phyloP scores from a whole-genome alignment of 1,140 invertebrate species.

The Cotesia typhae region DNA sequence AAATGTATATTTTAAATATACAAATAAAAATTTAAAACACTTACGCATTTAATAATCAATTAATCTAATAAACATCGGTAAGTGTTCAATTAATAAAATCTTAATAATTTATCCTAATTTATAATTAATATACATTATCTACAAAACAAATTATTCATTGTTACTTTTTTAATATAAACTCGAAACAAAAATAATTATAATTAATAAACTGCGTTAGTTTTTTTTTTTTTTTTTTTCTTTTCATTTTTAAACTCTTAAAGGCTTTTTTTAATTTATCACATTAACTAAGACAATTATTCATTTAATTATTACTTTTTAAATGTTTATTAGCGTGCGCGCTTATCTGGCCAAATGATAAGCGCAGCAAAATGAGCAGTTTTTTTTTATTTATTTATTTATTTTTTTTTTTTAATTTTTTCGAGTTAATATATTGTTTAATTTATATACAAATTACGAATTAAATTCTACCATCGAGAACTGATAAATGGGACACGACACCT shows the following conservation, averaged over 20 bases:
- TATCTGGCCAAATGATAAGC: conserved; percentile 48
- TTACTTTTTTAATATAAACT: conserved; percentile 51
- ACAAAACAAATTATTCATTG: conserved; percentile 52
- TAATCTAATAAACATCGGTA: conserved; percentile 42
- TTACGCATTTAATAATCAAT: conserved; percentile 42
- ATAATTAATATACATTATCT: conserved; percentile 59
- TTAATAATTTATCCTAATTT: conserved; percentile 41
- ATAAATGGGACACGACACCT: too few species aligned
- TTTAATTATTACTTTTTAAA: conserved; percentile 44
- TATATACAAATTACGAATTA: too few species aligned
- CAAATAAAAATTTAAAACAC: conserved; percentile 35
- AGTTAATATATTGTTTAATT: neutral
- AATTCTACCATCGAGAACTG: too few species aligned
- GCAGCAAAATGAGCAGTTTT: conserved; percentile 50
- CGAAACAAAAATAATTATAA: conserved; percentile 44
- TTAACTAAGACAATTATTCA: conserved; percentile 54
- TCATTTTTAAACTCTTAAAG: conserved; percentile 51
- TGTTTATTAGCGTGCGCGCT: conserved; percentile 49
- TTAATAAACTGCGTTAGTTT: neutral
- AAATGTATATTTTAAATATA: conserved; percentile 50
- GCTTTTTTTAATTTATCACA: conserved; percentile 56
- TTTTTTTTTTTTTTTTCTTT: too few species aligned
- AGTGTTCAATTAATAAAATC: conserved; percentile 47
- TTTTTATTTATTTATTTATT: conserved; percentile 5
- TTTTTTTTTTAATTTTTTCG: conserved; percentile 20